phyloP scores from a whole-genome alignment of 2,113 vertebrate genomes.

The Callithrix jacchus region DNA sequence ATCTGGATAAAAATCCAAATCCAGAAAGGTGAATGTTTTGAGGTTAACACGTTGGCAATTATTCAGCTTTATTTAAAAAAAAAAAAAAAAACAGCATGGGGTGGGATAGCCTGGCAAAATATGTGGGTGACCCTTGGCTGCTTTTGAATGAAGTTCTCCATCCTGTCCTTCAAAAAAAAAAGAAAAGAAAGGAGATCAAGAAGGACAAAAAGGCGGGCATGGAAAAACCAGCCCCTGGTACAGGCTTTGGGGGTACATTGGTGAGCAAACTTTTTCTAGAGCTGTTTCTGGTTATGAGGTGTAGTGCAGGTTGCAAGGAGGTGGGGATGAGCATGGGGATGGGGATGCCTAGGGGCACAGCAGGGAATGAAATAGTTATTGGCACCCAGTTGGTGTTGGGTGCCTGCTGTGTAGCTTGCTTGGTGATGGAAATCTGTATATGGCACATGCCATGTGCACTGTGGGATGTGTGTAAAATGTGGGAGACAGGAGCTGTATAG shows the following conservation, averaged over 20 bases:
- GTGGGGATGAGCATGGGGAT: background rate
- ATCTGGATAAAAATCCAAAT: background rate
- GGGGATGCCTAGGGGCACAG: background rate
- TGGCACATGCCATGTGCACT: background rate
- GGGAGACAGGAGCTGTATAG: background rate
- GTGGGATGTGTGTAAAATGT: background rate
- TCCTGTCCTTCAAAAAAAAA: background rate
- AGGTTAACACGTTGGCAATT: background rate
- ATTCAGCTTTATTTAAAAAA: background rate
- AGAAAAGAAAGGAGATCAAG: background rate
- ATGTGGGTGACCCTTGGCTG: no score
- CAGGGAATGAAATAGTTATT: background rate
- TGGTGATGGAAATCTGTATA: background rate
- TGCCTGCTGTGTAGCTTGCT: background rate
- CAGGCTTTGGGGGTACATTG: background rate
- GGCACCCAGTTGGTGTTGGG: background rate
- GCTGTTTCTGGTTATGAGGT: background rate
- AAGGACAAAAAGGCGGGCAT: rapidly evolving
- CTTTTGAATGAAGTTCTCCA: background rate
- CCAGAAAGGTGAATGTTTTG: background rate
- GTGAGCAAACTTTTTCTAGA: background rate
- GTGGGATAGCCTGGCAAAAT: background rate
- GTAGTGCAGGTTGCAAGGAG: background rate
- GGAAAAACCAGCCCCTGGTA: background rate
- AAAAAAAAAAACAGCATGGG: background rate